Percentiles rank a stretch among this genome's conserved stretches.
Conservation (phyloP, 2,113 vertebrate species). For the Oryzias javanicus region DNA sequence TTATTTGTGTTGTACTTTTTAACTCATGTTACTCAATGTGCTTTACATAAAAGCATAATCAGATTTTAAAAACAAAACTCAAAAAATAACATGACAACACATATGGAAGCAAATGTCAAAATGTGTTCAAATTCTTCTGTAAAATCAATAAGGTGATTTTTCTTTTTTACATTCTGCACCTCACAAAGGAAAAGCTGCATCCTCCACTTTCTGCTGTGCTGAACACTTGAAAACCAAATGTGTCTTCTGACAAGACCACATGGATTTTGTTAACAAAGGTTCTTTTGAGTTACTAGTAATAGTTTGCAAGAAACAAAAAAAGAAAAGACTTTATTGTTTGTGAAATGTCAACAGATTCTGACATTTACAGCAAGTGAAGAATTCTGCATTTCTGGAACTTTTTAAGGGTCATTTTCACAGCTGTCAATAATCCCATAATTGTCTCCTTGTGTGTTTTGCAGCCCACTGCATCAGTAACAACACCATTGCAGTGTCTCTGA, state of each 20-base stretch:
- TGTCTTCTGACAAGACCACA: slow-evolving; percentile 12
- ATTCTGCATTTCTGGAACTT: slow-evolving; percentile 40
- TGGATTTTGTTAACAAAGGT: slow-evolving; percentile 53
- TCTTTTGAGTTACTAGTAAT: slow-evolving; percentile 60
- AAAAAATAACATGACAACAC: no score
- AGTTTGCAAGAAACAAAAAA: slow-evolving; percentile 53
- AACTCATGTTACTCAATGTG: no score
- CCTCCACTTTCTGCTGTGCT: no score
- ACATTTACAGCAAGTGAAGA: slow-evolving; percentile 62
- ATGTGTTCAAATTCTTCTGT: no score
- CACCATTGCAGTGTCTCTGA: slow-evolving; percentile 76
- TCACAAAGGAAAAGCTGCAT: no score
- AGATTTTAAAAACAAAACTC: no score
- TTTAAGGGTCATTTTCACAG: slow-evolving; percentile 37
- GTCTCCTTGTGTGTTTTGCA: slow-evolving; percentile 56
- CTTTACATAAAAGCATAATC: no score
- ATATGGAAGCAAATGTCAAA: no score
- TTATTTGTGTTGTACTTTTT: no score
- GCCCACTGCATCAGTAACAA: slow-evolving; percentile 80
- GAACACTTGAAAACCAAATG: no score
- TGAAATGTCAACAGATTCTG: slow-evolving; percentile 63
- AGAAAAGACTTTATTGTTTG: slow-evolving; percentile 65
- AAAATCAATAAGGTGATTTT: no score
- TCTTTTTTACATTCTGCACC: no score
- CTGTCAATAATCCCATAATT: background rate